These are phyloP conservation scores for Astropecten irregularis DNA, from an alignment of 53 echinoderm and acorn worm species.

Conservation along the genomic window DNA sequence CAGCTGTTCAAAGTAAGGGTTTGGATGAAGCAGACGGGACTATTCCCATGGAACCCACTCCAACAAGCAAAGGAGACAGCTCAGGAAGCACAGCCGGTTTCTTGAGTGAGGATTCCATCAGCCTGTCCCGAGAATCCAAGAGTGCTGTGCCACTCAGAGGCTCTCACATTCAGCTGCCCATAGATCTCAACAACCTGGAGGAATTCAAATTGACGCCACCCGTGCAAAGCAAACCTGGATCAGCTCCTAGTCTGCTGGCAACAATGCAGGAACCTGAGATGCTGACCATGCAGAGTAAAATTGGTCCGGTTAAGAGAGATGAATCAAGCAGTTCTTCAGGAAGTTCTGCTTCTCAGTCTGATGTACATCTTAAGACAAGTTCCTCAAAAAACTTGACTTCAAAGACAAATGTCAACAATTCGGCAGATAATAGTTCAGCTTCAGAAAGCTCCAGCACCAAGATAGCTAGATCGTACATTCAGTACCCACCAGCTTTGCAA, in stretches of 20 bases:
- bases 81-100: slow-evolving; percentile 36
- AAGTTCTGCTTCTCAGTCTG: background rate
- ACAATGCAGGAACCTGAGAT: slow-evolving; percentile 43
- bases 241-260: slow-evolving; percentile 44
- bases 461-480: slow-evolving; percentile 75
- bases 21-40: background rate
- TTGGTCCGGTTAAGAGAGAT: background rate
- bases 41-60: slow-evolving; percentile 4
- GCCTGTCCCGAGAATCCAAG: slow-evolving; percentile 15
- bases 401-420: slow-evolving; percentile 5
- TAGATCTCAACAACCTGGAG: slow-evolving; percentile 73
- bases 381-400: too few species aligned
- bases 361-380: background rate
- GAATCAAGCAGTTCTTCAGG: slow-evolving; percentile 29
- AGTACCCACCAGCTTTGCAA: slow-evolving; percentile 85
- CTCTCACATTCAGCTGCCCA: slow-evolving; percentile 82
- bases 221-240: slow-evolving; percentile 52
- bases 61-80: slow-evolving; percentile 39
- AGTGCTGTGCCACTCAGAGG: slow-evolving; percentile 49
- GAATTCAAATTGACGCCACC: slow-evolving; percentile 39
- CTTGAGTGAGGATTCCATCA: slow-evolving; percentile 65
- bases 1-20: background rate
- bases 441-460: slow-evolving; percentile 34
- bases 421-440: background rate
- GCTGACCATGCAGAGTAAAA: slow-evolving; percentile 27